phyloP scores from a whole-genome alignment of 53 echinoderm and acorn worm species.

The Arbacia lixula region DNA sequence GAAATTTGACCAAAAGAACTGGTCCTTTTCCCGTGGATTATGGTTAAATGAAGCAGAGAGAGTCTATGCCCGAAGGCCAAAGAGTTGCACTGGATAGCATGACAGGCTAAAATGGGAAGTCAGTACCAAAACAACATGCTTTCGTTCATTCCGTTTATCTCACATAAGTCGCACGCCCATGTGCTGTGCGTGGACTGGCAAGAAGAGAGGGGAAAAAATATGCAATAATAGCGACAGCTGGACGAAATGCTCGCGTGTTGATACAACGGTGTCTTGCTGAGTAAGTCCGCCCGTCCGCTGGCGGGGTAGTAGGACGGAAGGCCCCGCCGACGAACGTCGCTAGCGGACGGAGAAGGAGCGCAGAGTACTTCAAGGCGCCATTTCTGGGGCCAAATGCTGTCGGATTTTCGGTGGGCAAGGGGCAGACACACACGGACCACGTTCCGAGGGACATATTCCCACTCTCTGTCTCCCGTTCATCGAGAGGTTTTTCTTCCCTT shows the following conservation, averaged over 20 bases:
- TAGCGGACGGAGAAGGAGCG: background rate
- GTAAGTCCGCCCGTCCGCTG: slow-evolving; percentile 24
- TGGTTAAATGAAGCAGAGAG: slow-evolving; percentile 44
- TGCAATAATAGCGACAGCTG: slow-evolving; percentile 60
- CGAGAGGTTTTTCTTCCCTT: too few species aligned
- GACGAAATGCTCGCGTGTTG: slow-evolving; percentile 15
- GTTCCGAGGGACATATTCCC: too few species aligned
- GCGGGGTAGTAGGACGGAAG: slow-evolving; percentile 9
- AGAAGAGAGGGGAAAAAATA: background rate
- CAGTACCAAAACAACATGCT: too few species aligned
- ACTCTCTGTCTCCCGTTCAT: background rate
- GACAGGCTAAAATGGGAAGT: too few species aligned
- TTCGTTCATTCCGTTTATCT: too few species aligned
- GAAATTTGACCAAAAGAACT: slow-evolving; percentile 50
- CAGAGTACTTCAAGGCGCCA: too few species aligned
- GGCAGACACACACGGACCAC: too few species aligned
- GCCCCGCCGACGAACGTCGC: too few species aligned
- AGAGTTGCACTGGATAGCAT: background rate
- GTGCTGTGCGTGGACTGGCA: background rate
- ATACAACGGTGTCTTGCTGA: slow-evolving; percentile 57
- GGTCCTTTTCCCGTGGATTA: slow-evolving; percentile 26
- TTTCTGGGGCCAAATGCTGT: too few species aligned
- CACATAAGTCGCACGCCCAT: too few species aligned
- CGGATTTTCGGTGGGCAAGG: too few species aligned
- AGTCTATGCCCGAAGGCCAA: too few species aligned